phyloP scores from a whole-genome alignment of 2,888 invertebrate species.

The Luperina nickerlii region DNA sequence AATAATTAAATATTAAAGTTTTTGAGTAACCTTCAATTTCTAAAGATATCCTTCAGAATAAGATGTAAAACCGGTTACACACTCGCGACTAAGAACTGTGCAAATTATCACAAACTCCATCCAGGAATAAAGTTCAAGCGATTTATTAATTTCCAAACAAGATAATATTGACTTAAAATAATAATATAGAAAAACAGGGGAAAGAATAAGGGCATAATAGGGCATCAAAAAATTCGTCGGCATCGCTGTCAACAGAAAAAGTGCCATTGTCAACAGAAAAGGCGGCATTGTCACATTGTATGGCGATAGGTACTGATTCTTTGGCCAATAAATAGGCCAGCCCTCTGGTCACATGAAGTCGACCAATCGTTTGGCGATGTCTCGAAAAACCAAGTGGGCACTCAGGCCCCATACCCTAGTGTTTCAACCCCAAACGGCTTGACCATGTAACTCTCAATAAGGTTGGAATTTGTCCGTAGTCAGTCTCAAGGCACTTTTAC shows the following conservation, averaged over 20 bases:
- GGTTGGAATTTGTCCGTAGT: neutral
- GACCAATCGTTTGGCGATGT: neutral
- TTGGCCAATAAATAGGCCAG: neutral
- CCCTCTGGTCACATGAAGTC: neutral
- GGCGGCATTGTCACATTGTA: neutral
- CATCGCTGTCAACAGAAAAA: neutral
- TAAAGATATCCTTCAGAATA: constrained; percentile 19
- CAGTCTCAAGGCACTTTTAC: neutral
- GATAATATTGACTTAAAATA: neutral
- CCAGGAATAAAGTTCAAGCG: neutral
- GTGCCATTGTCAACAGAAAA: neutral
- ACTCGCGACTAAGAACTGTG: neutral
- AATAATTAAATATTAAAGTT: constrained; percentile 7
- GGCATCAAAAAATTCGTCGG: neutral
- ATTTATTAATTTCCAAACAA: neutral
- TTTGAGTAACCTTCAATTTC: constrained; percentile 11
- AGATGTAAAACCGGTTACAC: constrained; percentile 15
- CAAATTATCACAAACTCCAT: constrained; percentile 1
- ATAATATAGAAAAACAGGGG: neutral
- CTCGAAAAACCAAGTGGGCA: neutral
- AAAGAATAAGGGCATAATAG: neutral
- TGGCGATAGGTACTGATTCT: neutral
- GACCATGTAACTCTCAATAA: neutral
- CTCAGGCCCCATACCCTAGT: neutral
- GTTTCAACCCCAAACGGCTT: neutral